Evolutionary conservation across 2,797 vertebrate species (phyloP), one percentile per base, ranked within the genome.

Genomic region (Simalia tracyae): DNA sequence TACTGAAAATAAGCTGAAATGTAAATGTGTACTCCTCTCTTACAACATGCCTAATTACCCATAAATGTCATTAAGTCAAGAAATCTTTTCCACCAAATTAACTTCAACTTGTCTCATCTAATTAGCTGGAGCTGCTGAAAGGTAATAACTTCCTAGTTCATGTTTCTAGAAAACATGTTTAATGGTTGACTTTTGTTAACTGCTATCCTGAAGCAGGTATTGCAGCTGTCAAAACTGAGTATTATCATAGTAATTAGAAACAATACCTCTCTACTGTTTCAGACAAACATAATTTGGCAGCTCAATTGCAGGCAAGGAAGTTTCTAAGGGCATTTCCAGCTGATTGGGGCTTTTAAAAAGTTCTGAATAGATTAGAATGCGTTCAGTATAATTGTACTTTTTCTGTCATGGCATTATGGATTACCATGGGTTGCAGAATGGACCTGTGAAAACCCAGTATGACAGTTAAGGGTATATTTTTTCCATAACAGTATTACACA

Each of bases 21-120:
- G 96, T 88, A 93, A 96, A 96, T 96, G 96, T 42, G 95, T 8
- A 64, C 93, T 92, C 95, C 95, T 94, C 92, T 93, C 96, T 64
- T 93, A 93, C 96, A 92, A 88, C 92, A 3, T 94, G 97, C 97
- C 98, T 99, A 99, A 99, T 99, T 99, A 98, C 98, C 97, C 97
- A 98, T 98, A 99, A 99, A 99, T 99, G 98, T 99, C 98, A 99
- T 98, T 98, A 98, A 98, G 97, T 96, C 97, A 94, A 97, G 97
- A 98, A 98, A 97, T 96, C 95, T 98, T 98, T 98, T 98, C 98
- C 98, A 97, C 97, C 98, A 98, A 99, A 99, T 99, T 98, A 99
- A 98, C 98, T 98, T 97, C 95, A 97, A 98, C 98, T 98, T 95
- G 72, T 96, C 97, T 96, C 97, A 97, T 98, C 98, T 99, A 98